A percentile compares a stretch with the other conserved stretches of the same genome.
phyloP scores from a whole-genome alignment of 2,113 vertebrate species.

The Oryzias woworae region DNA sequence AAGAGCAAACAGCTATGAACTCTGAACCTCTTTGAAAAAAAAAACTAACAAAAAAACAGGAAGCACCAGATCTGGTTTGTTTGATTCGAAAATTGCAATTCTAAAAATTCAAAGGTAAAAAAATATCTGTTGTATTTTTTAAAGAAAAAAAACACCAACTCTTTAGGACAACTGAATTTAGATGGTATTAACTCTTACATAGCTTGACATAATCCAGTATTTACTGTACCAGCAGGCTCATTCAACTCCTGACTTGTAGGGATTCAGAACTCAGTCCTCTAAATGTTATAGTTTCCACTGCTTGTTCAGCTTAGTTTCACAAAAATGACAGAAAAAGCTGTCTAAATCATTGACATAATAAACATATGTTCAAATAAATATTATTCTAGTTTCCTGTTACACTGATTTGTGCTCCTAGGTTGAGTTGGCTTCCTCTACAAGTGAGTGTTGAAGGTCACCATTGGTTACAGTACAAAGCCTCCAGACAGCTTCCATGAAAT shows the following conservation, averaged over 20 bases:
- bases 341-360: neutral
- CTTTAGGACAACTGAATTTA: neutral
- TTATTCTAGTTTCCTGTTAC: too few relatives aligned
- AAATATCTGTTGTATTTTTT: constrained; percentile 6
- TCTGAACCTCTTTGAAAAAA: neutral
- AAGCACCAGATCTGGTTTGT: neutral
- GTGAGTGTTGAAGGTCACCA: too few relatives aligned
- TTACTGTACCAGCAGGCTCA: constrained; percentile 9
- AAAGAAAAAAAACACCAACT: neutral
- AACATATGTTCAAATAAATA: neutral
- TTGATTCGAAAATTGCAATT: neutral
- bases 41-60: neutral
- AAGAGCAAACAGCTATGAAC: neutral
- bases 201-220: constrained; percentile 1
- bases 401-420: too few relatives aligned
- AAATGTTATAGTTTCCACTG: neutral
- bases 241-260: neutral
- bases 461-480: too few relatives aligned
- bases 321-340: neutral
- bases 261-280: neutral
- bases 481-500: constrained; percentile 12
- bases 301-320: neutral
- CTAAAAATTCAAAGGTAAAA: neutral
- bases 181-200: neutral
- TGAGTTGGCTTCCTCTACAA: too few relatives aligned